Base-by-base conservation (phyloP, 2,113 vertebrate genomes). In the Nipponia nippon region DNA sequence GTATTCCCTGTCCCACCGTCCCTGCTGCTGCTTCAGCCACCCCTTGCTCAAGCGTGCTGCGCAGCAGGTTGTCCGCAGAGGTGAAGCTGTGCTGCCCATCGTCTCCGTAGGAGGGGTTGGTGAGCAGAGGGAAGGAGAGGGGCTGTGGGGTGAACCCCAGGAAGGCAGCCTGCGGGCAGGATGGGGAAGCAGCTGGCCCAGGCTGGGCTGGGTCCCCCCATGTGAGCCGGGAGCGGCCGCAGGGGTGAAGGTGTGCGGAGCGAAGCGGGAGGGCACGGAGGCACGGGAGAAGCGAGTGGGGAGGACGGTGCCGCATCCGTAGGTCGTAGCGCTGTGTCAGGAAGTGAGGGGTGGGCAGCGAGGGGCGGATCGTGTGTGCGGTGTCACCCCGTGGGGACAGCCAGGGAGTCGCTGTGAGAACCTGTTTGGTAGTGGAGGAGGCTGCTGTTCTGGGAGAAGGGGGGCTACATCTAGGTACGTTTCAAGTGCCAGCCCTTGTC, bases 271-370 rank as follows among this genome's bases (percentile, higher is more conserved):
- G 27, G 58, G 36, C 4, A 3, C 1, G n/a, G 58, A 59, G 58
- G 34, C 14, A 7, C 2, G 1, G 52, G 27, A 44, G 82, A 23
- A 61, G 16, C 0, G 1, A 63, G 62, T 0, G 0, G 69, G 42
- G 20, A 67, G 67, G 50, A 65, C 0, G 1, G 75, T 16, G 52
- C 65, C 2, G 0, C 3, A 34, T 19, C 90, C 0, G 38, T 17
- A 59, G 66, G 88, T 61, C 0, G 7, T 19, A 49, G 91, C 0
- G 10, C 11, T 29, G 76, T n/a, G 82, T 44, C 0, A 2, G 81
- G 86, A 78, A 36, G 87, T 62, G 93, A 13, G 70, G 82, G 72
- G 30, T 32, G 93, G 78, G 67, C 61, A 42, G 87, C 0, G 12
- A 62, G 23, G 61, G 9, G 49, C 4, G 42, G 13, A 9, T 2